These are phyloP conservation scores for Dunckerocampus dactyliophorus DNA, from an alignment of 2,113 vertebrate species.

Conservation along the genomic window DNA sequence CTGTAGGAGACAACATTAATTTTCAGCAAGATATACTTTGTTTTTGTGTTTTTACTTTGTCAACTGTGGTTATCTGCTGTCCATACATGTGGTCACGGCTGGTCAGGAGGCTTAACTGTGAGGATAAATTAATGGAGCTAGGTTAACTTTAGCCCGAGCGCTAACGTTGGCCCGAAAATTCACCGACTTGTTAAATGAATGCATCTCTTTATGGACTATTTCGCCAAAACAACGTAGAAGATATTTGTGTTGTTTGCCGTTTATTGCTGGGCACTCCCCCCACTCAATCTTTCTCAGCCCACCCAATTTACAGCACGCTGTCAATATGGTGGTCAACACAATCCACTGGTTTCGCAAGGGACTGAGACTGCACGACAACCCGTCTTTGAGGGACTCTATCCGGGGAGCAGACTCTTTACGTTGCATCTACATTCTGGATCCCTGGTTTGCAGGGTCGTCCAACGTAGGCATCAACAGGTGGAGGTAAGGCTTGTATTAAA, in stretches of 20 bases:
- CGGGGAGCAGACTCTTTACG: conserved; percentile 83
- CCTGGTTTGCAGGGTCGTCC: conserved; percentile 96
- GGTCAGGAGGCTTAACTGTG: conserved; percentile 14
- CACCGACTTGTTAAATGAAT: neutral
- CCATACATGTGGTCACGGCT: conserved; percentile 26
- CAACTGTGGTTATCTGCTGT: neutral
- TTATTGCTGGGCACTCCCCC: neutral
- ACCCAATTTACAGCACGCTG: neutral
- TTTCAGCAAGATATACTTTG: neutral
- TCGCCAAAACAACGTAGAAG: conserved; percentile 2
- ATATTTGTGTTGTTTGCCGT: neutral
- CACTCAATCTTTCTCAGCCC: neutral
- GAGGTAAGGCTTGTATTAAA: conserved; percentile 75
- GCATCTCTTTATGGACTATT: neutral
- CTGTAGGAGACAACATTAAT: too few species aligned
- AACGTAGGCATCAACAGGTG: conserved; percentile 97
- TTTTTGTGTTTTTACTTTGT: neutral
- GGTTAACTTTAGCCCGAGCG: conserved; percentile 28
- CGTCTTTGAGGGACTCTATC: conserved; percentile 85
- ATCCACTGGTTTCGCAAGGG: conserved; percentile 98
- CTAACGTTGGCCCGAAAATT: neutral
- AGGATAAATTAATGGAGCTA: conserved; percentile 57
- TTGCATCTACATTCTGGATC: conserved; percentile 95
- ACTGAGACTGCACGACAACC: conserved; percentile 93
- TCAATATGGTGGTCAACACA: conserved; percentile 85